These are phyloP conservation scores for Callosobruchus maculatus DNA, from an alignment of 2,888 invertebrate species.

Conservation along the genomic window DNA sequence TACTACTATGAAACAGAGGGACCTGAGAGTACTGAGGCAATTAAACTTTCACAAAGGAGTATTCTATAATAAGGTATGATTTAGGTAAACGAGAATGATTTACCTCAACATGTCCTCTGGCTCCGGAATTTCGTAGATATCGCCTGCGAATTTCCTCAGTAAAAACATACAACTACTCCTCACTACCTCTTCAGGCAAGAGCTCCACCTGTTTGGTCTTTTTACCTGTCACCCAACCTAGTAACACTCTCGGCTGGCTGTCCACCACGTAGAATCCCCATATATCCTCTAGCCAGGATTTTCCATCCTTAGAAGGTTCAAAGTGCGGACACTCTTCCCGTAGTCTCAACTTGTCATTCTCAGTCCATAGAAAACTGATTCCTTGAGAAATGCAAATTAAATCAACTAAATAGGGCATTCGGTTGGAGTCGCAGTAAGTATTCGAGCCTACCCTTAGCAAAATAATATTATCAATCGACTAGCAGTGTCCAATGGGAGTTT, in stretches of 20 bases:
- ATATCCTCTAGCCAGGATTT: slow-evolving; percentile 62
- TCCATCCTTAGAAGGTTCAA: slow-evolving; percentile 25
- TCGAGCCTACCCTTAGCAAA: too few species aligned
- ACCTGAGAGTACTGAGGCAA: too few species aligned
- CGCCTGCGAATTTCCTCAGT: slow-evolving; percentile 55
- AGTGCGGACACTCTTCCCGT: slow-evolving; percentile 32
- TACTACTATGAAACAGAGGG: too few species aligned
- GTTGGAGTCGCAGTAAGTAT: too few species aligned
- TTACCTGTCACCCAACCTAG: slow-evolving; percentile 69
- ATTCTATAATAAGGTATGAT: too few species aligned
- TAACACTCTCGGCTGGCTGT: slow-evolving; percentile 60
- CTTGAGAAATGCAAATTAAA: neutral
- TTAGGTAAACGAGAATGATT: too few species aligned
- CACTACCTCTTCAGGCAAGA: slow-evolving; percentile 54
- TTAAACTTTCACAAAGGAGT: too few species aligned
- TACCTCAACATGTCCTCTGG: slow-evolving; percentile 45
- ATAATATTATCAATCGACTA: too few species aligned
- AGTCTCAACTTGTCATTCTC: slow-evolving; percentile 47
- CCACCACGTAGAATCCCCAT: slow-evolving; percentile 64
- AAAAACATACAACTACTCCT: slow-evolving; percentile 52
- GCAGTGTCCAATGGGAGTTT: too few species aligned
- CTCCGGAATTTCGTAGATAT: slow-evolving; percentile 50
- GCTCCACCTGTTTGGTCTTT: slow-evolving; percentile 61
- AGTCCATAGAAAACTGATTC: slow-evolving; percentile 58
- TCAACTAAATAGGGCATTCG: too few species aligned